A percentile compares a stretch with the other conserved stretches of the same genome.
Conservation (phyloP, 2,797 vertebrate genomes). For the Paguma larvata region DNA sequence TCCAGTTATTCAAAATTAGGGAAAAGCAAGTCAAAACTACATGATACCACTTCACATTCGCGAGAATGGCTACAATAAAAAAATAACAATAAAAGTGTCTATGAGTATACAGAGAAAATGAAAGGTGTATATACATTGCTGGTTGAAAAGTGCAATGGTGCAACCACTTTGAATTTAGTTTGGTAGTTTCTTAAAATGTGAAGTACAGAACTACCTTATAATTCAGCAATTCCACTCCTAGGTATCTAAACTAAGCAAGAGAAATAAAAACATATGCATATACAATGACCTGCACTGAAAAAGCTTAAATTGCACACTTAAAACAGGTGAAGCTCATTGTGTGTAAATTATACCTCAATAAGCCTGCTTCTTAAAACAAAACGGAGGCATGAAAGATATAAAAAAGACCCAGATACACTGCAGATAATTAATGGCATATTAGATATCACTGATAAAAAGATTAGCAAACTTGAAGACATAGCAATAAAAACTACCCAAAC, state of each 20-base stretch:
- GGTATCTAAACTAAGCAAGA: not conserved
- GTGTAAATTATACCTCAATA: not conserved
- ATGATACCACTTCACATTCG: not conserved
- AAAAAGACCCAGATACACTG: not conserved
- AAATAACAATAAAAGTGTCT: not conserved
- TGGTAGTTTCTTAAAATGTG: slow-evolving; percentile 18
- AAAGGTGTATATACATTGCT: not conserved
- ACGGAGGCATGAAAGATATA: not conserved
- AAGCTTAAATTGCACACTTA: not conserved
- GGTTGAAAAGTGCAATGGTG: not conserved
- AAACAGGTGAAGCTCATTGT: not conserved
- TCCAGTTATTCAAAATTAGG: not conserved
- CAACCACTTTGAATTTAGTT: not conserved
- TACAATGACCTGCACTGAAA: not conserved
- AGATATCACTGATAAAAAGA: not conserved
- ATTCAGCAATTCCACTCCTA: not conserved
- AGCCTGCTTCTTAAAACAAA: not conserved
- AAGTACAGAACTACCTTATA: not conserved
- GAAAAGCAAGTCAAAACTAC: not conserved
- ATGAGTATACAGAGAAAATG: not conserved
- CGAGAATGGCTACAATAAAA: not conserved
- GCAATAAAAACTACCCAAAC: not conserved
- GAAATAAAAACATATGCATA: slow-evolving; percentile 5
- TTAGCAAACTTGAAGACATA: not conserved
- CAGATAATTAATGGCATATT: not conserved